Evolutionary conservation across 2,888 invertebrate species (phyloP), one percentile per base, ranked within the genome.

Genomic region (Parascotia fuliginaria): DNA sequence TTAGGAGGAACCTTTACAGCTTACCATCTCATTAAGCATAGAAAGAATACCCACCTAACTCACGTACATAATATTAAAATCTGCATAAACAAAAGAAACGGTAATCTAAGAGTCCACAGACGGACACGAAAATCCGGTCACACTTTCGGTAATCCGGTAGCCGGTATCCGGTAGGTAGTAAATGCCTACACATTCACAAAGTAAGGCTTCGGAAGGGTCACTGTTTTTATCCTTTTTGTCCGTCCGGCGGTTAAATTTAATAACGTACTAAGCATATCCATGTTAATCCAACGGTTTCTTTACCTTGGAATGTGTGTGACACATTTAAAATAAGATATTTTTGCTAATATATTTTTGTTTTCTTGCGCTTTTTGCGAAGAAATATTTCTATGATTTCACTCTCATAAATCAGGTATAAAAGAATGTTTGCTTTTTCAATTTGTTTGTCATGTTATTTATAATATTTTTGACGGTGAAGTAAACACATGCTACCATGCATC

Each of bases 121-220:
- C 40, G 46, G 50, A 60, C 57, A 42, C 33, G 55, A 61, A 55
- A 66, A 65, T 58, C 65, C 56, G 37, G 59, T 64, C 55, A 67
- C 47, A 46, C 50, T 60, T 51, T 45, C 47, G 27, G 68, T 68
- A 64, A 68, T 67, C 61, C 60, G 45, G 38, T 34, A 41, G 15
- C 36, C 27, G 47, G 60, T n/a, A n/a, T n/a, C n/a, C n/a, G n/a
- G n/a, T n/a, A n/a, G n/a, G n/a, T 55, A 50, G 42, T 67, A 53
- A 65, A 64, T 61, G 49, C 52, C 55, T 58, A 50, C 60, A 53
- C 42, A 51, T 31, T 34, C 9, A 48, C 48, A 49, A 54, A 57
- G 57, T 53, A 64, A 48, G 64, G 46, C 52, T 44, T 44, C 43
- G 40, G 42, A 64, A 56, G 53, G 68, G 60, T 53, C 44, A 15